A percentile compares a stretch with the other conserved stretches of the same genome.
Evolutionary conservation across 1,140 invertebrate species (phyloP).

Genomic region (Triops longicaudatus): DNA sequence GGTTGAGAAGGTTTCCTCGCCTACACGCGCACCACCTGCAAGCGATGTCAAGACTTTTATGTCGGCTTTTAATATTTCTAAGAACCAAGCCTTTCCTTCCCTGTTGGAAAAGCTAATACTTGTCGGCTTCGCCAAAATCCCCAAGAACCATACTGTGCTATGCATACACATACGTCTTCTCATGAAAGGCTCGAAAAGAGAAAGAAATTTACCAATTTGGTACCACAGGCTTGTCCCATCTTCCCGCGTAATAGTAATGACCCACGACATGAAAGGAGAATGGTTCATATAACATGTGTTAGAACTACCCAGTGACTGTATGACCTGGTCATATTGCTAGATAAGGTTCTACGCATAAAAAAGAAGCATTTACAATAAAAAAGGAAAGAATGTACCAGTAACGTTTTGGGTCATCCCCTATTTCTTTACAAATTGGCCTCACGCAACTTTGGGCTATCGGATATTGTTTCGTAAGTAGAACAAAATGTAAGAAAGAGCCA

Average conservation of each 20-base stretch:
- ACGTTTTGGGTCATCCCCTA: no score
- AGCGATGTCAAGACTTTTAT: neutral
- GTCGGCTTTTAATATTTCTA: neutral
- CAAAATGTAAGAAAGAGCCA: no score
- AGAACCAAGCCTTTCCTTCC: neutral
- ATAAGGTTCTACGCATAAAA: no score
- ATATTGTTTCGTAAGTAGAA: no score
- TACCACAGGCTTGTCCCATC: neutral
- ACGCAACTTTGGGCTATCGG: no score
- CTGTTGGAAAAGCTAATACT: neutral
- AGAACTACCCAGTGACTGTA: neutral
- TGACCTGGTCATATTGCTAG: neutral
- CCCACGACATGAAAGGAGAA: neutral
- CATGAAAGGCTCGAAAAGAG: no score
- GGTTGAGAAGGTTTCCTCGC: neutral
- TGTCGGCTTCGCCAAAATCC: neutral
- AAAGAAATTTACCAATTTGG: no score
- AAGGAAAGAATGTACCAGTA: no score
- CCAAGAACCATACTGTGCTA: neutral
- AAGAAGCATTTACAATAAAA: no score
- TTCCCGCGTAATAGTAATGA: neutral
- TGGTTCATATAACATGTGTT: neutral
- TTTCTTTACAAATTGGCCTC: no score
- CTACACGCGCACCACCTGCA: neutral
- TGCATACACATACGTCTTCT: no score